Percentiles rank a stretch among this genome's conserved stretches.
Conservation (phyloP, 1,140 invertebrate genomes). For the Conus betulinus region DNA sequence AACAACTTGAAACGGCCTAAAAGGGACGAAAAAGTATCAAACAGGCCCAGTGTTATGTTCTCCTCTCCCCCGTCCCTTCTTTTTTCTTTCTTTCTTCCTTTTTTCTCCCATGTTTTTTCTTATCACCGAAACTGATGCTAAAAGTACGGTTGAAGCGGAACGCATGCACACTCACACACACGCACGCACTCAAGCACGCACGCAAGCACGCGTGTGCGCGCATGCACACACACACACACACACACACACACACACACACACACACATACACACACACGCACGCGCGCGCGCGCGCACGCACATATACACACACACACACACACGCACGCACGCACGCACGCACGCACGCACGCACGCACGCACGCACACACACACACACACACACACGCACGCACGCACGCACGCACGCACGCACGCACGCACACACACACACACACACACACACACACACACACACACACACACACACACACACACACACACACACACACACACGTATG, state of each 20-base stretch:
- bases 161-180: conserved; percentile 21
- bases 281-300: background rate
- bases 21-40: background rate
- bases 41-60: background rate
- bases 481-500: no score
- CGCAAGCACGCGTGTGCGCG: background rate
- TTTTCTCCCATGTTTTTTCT: background rate
- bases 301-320: background rate
- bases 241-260: background rate
- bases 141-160: background rate
- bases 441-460: no score
- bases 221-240: conserved; percentile 7
- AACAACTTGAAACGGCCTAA: background rate
- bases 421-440: no score
- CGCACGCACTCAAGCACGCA: background rate
- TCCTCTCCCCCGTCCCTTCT: background rate
- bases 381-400: background rate
- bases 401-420: background rate
- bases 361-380: conserved; percentile 21
- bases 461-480: no score
- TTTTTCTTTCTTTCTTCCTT: background rate
- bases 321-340: background rate
- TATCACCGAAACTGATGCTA: no score
- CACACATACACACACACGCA: background rate
- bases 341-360: background rate